Base-by-base conservation (phyloP, 2,797 vertebrate genomes). In the Pempheris klunzingeri region DNA sequence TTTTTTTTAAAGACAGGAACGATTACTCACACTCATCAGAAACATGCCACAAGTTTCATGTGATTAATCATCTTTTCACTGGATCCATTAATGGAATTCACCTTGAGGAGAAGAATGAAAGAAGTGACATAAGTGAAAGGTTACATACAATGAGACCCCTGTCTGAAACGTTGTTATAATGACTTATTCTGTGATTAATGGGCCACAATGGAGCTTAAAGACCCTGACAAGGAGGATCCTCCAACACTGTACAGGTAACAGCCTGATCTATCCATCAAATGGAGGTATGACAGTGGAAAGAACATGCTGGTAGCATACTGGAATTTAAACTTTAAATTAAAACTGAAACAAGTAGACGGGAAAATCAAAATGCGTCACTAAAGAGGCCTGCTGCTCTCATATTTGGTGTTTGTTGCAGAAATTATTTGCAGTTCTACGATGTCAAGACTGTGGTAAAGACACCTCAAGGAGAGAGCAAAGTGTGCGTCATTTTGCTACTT, bases 71-170 rank as follows among this genome's bases (percentile, higher is more conserved):
- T 75, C 44, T 78, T 69, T 76, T 63, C 53, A 41, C 41, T 47
- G 38, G 53, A 63, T 74, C 44, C 41, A 18, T 63, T 80, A 77
- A 78, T 75, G 39, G 22, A 61, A 78, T 80, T 89, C 77, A 85
- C 86, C 87, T 90, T 90, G 85, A 80, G 66, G 70, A 77, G 59
- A 68, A 32, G 57, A 76, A 85, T 78, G 66, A 80, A 57, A 82
- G 75, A 82, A 80, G n/a, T 44, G 67, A 71, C 74, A 64, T 55
- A 30, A 78, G 76, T 68, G 59, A 83, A 73, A 78, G 76, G 71
- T 77, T 67, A 49, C 75, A 61, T 73, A 80, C 69, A 73, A 77
- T 71, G 78, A 81, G 61, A 78, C 50, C 58, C 53, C 52, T 49
- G 54, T 79, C 32, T 71, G 76, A 66, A 49, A 36, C 52, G 44